Evolutionary conservation across 2,888 invertebrate species (phyloP).

Genomic region (Mimumesa dahlbomi): DNA sequence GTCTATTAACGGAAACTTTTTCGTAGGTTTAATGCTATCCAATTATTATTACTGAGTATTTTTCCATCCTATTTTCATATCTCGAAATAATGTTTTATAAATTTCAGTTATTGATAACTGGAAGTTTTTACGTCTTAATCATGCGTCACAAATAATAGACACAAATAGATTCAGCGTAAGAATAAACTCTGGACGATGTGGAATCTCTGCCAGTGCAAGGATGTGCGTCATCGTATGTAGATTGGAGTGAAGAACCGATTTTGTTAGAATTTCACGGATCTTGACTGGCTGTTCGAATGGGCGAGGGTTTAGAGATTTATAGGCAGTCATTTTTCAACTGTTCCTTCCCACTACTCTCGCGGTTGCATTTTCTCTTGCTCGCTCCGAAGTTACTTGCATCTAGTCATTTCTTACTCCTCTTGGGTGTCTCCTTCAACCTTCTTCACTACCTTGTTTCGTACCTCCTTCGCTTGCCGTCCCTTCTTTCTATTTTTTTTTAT

Average conservation of each 20-base stretch:
- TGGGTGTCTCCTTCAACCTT: conserved; percentile 32
- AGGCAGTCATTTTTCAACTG: conserved; percentile 59
- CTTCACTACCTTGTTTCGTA: conserved; percentile 22
- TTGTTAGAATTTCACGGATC: conserved; percentile 48
- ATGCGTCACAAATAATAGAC: no score
- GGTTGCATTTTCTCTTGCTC: conserved; percentile 31
- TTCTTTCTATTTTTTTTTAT: conserved; percentile 17
- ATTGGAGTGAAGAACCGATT: conserved; percentile 27
- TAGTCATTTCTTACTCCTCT: conserved; percentile 58
- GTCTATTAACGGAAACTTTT: no score
- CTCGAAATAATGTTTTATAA: no score
- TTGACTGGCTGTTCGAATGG: conserved; percentile 22
- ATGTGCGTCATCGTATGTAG: conserved; percentile 5
- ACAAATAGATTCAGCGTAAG: no score
- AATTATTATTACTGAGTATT: no score
- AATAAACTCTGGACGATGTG: no score
- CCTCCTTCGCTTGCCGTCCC: conserved; percentile 2
- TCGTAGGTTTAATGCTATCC: no score
- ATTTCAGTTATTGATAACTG: no score
- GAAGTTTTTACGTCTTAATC: no score
- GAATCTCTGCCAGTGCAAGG: not conserved
- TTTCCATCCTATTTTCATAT: no score
- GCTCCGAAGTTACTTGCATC: conserved; percentile 59
- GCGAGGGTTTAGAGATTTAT: conserved; percentile 50
- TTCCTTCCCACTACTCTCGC: conserved; percentile 33